Base-by-base conservation (phyloP, 1,140 invertebrate species). In the Neodiprion lecontei region DNA sequence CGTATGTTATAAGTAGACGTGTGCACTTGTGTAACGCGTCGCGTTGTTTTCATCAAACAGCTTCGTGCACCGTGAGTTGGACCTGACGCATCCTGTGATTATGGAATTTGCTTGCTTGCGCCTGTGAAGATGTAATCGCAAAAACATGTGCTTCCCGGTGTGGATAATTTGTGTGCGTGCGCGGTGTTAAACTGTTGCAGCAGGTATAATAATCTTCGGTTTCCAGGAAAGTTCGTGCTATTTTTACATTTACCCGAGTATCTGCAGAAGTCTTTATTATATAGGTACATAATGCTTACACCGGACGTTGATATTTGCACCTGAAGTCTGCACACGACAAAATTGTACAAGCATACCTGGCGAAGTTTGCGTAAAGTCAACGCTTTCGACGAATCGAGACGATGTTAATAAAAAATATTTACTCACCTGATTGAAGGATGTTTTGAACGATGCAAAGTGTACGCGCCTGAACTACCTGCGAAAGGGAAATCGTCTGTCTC, bases 11-110 rank as follows among this genome's bases (percentile, higher is more conserved):
- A 4, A 9, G 21, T 40, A 12, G 2, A 12, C 28, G 11, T 40
- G 14, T 47, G 40, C n/a, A 50, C 70, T 71, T 71, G 70, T 71
- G 70, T 71, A 71, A 71, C 48, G 9, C 48, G 23, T 71, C 7
- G 47, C 48, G 70, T 71, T 71, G 28, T 71, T 61, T 61, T 61
- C 28, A 40, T 40, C 53, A 61, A 61, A 61, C 53, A 61, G n/a
- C 8, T 12, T 61, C 53, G 53, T 17, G 53, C 53, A 61, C 3
- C n/a, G 53, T 17, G 53, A 17, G 11, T 14, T 61, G 53, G 53
- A 61, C n/a, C 53, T 61, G 53, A 61, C 53, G 53, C 53, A 61
- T 61, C 53, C 11, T 14, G 53, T 17, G 53, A 61, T 61, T 61
- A 61, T 61, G 53, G 53, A 61, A 61, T 61, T 61, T 61, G n/a